Evolutionary conservation across 2,797 vertebrate genomes (phyloP).

Genomic region (Pseudomugil gertrudae): DNA sequence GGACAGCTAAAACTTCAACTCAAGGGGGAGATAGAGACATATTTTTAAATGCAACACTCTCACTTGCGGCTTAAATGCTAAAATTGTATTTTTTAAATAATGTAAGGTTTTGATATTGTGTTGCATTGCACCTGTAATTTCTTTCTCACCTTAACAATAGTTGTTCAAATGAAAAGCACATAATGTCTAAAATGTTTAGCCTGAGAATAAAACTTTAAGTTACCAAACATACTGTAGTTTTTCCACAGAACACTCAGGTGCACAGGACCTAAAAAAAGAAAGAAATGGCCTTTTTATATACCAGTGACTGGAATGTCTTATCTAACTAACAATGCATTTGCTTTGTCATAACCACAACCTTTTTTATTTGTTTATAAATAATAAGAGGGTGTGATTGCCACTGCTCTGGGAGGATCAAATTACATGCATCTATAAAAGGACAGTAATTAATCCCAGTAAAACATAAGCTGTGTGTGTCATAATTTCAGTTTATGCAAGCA

Average conservation of each 20-base stretch:
- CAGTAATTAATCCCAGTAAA: conserved; percentile 29
- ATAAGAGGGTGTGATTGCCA: not conserved
- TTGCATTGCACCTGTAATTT: not conserved
- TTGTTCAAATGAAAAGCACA: not conserved
- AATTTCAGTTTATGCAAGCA: conserved; percentile 22
- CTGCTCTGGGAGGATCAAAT: not conserved
- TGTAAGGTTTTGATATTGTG: not conserved
- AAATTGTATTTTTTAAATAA: not conserved
- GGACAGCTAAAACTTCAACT: conserved; percentile 31
- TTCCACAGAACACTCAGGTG: not conserved
- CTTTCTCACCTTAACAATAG: not conserved
- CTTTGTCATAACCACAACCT: conserved; percentile 12
- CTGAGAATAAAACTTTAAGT: not conserved
- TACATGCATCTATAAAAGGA: conserved; percentile 2
- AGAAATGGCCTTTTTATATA: conserved; percentile 1
- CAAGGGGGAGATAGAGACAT: conserved; percentile 57
- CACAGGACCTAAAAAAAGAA: not conserved
- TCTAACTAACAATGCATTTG: conserved; percentile 15
- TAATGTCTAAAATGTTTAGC: not conserved
- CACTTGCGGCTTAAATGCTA: not conserved
- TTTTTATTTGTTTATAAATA: not conserved
- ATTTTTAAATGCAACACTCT: conserved; percentile 27
- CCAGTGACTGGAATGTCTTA: not conserved
- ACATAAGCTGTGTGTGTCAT: conserved; percentile 7
- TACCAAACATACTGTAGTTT: conserved; percentile 5